These are phyloP conservation scores for Brachyopa scutellaris DNA, from an alignment of 2,888 invertebrate genomes.

Conservation along the genomic window DNA sequence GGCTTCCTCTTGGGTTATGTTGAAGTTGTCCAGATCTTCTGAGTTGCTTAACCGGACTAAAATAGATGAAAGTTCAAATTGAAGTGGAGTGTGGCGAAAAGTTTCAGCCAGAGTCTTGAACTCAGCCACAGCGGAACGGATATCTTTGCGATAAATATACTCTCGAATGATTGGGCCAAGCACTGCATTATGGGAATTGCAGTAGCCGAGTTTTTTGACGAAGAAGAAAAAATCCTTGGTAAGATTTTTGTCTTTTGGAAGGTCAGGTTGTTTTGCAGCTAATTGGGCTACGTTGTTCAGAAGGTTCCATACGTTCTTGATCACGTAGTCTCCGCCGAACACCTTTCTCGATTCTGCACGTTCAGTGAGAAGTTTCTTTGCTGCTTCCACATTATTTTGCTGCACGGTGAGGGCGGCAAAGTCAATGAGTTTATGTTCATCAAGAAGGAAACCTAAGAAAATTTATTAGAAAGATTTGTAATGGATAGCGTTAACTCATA, in stretches of 20 bases:
- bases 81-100: constrained; percentile 85
- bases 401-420: constrained; percentile 85
- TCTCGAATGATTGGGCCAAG: constrained; percentile 86
- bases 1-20: constrained; percentile 76
- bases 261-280: constrained; percentile 70
- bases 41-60: constrained; percentile 79
- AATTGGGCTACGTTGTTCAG: constrained; percentile 83
- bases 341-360: constrained; percentile 82
- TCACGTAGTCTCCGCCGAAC: constrained; percentile 82
- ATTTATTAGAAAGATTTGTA: not conserved
- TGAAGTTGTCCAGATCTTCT: constrained; percentile 72
- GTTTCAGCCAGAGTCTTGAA: constrained; percentile 83
- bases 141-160: constrained; percentile 83
- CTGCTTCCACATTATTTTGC: constrained; percentile 77
- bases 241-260: constrained; percentile 80
- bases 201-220: constrained; percentile 83
- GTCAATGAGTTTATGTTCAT: constrained; percentile 86
- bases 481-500: constrained; percentile 62
- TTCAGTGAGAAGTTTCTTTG: constrained; percentile 82
- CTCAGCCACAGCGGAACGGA: constrained; percentile 83
- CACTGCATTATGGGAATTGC: constrained; percentile 83
- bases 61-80: constrained; percentile 84
- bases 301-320: constrained; percentile 85
- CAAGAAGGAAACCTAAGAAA: constrained; percentile 83
- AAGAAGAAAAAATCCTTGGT: constrained; percentile 83